phyloP scores from a whole-genome alignment of 1,140 invertebrate genomes.

The Nylanderia fulva region DNA sequence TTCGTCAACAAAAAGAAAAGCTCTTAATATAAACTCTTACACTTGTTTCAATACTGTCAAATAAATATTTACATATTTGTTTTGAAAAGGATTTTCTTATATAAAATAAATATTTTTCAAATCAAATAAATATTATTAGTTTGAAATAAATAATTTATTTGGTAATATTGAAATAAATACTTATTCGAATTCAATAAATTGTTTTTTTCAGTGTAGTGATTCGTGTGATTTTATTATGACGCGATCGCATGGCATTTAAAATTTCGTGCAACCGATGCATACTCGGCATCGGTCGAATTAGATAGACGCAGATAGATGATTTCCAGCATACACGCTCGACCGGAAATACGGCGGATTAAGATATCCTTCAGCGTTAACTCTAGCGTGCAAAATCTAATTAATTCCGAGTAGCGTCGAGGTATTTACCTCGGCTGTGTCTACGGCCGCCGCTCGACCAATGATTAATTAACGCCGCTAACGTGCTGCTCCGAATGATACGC shows the following conservation, averaged over 20 bases:
- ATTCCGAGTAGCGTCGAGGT: slow-evolving; percentile 34
- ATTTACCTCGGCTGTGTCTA: slow-evolving; percentile 54
- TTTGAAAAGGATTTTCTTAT: no score
- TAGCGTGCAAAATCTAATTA: slow-evolving; percentile 58
- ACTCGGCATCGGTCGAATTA: slow-evolving; percentile 20
- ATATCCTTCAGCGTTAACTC: slow-evolving; percentile 46
- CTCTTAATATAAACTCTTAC: neutral
- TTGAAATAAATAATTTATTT: no score
- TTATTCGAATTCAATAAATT: no score
- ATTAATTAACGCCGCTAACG: slow-evolving; percentile 68
- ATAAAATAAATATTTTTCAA: no score
- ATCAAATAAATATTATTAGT: no score
- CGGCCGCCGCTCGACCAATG: slow-evolving; percentile 36
- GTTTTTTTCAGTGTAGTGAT: no score
- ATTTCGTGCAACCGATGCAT: slow-evolving; percentile 22
- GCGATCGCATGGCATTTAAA: slow-evolving; percentile 29
- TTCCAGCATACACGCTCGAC: slow-evolving; percentile 1
- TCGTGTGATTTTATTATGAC: slow-evolving; percentile 3
- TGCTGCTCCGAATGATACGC: slow-evolving; percentile 2
- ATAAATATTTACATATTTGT: no score
- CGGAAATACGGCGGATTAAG: slow-evolving; percentile 46
- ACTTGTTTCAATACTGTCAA: no score
- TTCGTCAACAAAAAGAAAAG: neutral
- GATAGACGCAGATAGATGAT: slow-evolving; percentile 55
- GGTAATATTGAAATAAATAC: no score